Evolutionary conservation across 2,797 vertebrate species (phyloP).

Genomic region (Argyrosomus regius): DNA sequence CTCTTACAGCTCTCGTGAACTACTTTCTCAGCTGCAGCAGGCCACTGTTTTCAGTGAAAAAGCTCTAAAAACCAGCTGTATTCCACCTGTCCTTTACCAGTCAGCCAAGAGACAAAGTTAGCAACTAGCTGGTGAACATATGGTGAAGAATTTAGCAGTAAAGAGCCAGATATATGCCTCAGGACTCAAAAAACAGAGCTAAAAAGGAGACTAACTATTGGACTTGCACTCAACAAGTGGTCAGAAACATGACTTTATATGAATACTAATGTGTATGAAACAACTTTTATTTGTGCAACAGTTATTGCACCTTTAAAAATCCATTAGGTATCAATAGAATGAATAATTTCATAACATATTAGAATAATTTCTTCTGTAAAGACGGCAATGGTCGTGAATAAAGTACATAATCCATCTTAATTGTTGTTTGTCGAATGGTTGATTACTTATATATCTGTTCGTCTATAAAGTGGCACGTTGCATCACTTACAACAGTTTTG

Average conservation of each 20-base stretch:
- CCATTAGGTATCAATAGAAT: not conserved
- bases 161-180: not conserved
- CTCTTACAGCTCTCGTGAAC: not conserved
- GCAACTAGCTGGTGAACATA: not conserved
- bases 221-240: not conserved
- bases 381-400: not conserved
- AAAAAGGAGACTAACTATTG: not conserved
- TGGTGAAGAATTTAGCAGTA: not conserved
- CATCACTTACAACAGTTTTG: not conserved
- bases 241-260: not conserved
- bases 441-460: not conserved
- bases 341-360: not conserved
- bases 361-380: not conserved
- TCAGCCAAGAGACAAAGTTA: not conserved
- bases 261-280: not conserved
- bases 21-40: not conserved
- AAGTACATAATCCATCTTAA: not conserved
- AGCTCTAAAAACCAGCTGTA: too few relatives aligned
- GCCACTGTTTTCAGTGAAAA: constrained; percentile 7
- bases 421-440: not conserved
- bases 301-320: not conserved
- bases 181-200: not conserved
- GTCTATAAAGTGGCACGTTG: not conserved
- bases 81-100: not conserved
- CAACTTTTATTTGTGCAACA: too few relatives aligned